These are phyloP conservation scores for Hydraecia micacea DNA, from an alignment of 2,888 invertebrate genomes.

Conservation along the genomic window DNA sequence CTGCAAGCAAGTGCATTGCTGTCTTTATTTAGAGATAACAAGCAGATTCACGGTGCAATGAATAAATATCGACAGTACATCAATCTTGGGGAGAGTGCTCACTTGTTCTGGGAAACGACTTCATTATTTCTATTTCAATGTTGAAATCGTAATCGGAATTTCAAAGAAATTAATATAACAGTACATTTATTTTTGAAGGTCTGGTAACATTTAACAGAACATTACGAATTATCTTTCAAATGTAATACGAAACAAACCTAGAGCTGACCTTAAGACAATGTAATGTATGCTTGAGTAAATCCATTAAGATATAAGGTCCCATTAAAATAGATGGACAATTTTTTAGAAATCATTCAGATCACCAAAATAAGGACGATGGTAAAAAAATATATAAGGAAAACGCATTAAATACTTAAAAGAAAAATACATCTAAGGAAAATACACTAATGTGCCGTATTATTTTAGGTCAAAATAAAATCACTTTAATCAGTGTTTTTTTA, in stretches of 20 bases:
- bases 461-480: no score
- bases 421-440: no score
- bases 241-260: neutral
- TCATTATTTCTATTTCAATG: slow-evolving; percentile 22
- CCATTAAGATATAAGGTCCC: neutral
- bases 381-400: no score
- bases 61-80: slow-evolving; percentile 60
- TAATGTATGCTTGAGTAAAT: neutral
- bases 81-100: slow-evolving; percentile 37
- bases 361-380: no score
- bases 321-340: no score
- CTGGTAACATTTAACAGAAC: neutral
- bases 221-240: neutral
- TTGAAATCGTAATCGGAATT: neutral
- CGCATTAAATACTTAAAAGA: no score
- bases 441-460: no score
- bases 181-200: neutral
- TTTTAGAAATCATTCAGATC: no score
- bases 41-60: slow-evolving; percentile 62
- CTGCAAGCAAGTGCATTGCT: slow-evolving; percentile 5
- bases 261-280: neutral
- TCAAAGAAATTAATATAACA: neutral
- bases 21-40: slow-evolving; percentile 62
- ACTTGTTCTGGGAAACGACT: slow-evolving; percentile 32
- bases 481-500: no score